phyloP scores from a whole-genome alignment of 2,888 invertebrate species.

The Drosophila cognata region DNA sequence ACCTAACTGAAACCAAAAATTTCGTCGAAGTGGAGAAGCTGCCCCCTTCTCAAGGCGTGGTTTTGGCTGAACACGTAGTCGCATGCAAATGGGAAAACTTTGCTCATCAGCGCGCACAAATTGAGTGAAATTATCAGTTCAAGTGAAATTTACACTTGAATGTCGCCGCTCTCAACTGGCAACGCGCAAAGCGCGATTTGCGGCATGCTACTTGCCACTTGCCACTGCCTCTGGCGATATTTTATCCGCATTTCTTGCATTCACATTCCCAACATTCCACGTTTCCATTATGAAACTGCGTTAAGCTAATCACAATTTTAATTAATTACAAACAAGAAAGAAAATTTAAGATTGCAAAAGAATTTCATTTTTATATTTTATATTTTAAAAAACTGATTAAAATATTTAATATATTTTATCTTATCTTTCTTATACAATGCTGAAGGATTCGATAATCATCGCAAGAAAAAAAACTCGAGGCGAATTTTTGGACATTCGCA shows the following conservation, averaged over 20 bases:
- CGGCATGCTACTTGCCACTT: background rate
- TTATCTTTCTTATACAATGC: background rate
- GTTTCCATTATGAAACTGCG: background rate
- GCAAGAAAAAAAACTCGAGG: background rate
- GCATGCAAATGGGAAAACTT: constrained; percentile 80
- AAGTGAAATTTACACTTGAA: constrained; percentile 80
- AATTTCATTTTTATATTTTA: background rate
- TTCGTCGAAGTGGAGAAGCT: background rate
- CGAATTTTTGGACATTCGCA: background rate
- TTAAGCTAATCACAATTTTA: too few relatives aligned
- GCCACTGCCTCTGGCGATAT: constrained; percentile 26
- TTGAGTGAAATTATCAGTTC: constrained; percentile 80
- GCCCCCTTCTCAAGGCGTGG: constrained; percentile 4
- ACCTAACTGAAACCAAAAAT: constrained; percentile 14
- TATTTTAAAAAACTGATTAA: background rate
- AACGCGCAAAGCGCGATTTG: background rate
- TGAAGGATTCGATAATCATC: background rate
- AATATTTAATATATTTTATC: background rate
- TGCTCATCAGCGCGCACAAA: constrained; percentile 80
- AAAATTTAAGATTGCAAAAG: background rate
- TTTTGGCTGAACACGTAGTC: constrained; percentile 67
- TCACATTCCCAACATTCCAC: background rate
- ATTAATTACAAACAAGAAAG: background rate
- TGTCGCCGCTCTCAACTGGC: constrained; percentile 52
- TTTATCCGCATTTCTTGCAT: constrained; percentile 1